Base-by-base conservation (phyloP, 2,797 vertebrate genomes). In the Okamejei kenojei region DNA sequence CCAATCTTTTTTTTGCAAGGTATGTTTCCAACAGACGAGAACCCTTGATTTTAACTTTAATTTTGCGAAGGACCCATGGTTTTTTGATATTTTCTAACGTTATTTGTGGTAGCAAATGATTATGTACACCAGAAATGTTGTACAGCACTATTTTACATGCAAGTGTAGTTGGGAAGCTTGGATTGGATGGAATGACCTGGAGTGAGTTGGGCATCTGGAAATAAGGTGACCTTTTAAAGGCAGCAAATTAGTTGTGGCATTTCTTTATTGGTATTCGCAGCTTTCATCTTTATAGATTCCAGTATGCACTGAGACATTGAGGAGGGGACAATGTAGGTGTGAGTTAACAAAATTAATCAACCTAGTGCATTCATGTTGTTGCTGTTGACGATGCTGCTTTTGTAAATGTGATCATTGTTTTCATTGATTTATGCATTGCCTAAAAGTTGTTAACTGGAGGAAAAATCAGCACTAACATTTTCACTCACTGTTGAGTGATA, bases 401-500 rank as follows among this genome's bases (percentile, higher is more conserved):
- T 65, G n/a, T 68, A 38, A 68, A 32, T 0, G 17, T 88, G 0
- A 11, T 88, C 29, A 7, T 19, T 35, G 7, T 35, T 88, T 63
- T 88, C 84, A 88, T 63, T 68, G 84, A 88, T 23, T 68, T 32
- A 1, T 68, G 63, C n/a, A 68, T 17, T 88, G 61, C n/a, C 19
- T 58, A 26, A 29, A 26, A 82, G 1, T 68, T 7, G 7, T 68
- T 88, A 21, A 32, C n/a, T 1, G 7, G 3, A 32, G n/a, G 32
- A 32, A 88, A 88, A 32, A 65, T 35, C 0, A 23, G 58, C 13
- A 45, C 65, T 54, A 26, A 29, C 84, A 10, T 68, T 68, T 63
- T 88, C 84, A 88, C n/a, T 88, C 84, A 88, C 17, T 3, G 61
- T 88, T 88, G 61, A 68, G 63, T 68, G 84, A 68, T 88, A 35